These are phyloP conservation scores for Hipparchia sbordonii DNA, from an alignment of 2,888 invertebrate genomes.

Conservation along the genomic window DNA sequence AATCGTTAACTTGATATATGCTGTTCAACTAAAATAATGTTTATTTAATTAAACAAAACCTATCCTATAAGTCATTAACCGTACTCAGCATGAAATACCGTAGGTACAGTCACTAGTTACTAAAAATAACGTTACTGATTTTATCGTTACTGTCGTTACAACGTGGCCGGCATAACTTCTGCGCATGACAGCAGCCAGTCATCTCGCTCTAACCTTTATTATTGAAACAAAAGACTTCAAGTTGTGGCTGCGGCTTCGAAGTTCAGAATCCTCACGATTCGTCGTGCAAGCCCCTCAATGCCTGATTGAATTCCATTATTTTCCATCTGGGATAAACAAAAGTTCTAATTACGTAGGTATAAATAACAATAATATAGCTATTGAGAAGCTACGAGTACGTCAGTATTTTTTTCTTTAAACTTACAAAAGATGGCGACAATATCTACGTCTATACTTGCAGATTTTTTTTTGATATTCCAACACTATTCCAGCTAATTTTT, in stretches of 20 bases:
- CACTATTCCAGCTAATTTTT: no score
- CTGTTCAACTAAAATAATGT: no score
- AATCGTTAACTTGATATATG: no score
- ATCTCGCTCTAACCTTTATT: neutral
- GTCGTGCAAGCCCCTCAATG: neutral
- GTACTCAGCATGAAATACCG: neutral
- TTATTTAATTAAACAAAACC: no score
- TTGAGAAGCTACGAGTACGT: no score
- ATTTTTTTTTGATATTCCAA: no score
- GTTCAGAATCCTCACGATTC: slow-evolving; percentile 1
- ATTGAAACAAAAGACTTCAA: no score
- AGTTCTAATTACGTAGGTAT: neutral
- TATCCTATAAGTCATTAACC: neutral
- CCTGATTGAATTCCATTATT: neutral
- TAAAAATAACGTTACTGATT: slow-evolving; percentile 30
- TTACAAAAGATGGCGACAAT: neutral
- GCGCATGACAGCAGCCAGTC: slow-evolving; percentile 59
- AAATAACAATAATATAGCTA: no score
- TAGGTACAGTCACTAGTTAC: neutral
- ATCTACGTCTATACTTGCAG: neutral
- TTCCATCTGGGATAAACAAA: neutral
- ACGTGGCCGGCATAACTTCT: slow-evolving; percentile 59
- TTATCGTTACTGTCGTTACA: slow-evolving; percentile 36
- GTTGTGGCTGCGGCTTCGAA: neutral
- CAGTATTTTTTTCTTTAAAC: no score